phyloP scores from a whole-genome alignment of 2,113 vertebrate species.

The Vulpes ferrilata region DNA sequence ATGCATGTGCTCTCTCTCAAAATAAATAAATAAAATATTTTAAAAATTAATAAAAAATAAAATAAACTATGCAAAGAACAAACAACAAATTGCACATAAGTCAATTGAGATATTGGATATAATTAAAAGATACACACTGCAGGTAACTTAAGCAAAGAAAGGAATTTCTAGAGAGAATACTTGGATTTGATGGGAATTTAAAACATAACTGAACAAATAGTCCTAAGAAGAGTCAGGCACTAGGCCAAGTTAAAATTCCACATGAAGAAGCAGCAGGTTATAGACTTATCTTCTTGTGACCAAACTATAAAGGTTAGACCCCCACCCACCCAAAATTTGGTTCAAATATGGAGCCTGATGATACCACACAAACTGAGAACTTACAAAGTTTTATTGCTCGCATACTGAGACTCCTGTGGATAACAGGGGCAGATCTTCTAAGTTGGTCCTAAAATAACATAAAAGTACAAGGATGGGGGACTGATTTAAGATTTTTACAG shows the following conservation, averaged over 20 bases:
- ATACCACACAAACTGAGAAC: neutral
- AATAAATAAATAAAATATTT: neutral
- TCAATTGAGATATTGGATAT: neutral
- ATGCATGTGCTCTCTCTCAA: neutral
- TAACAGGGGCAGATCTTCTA: neutral
- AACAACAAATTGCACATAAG: neutral
- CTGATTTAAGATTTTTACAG: neutral
- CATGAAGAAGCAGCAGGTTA: neutral
- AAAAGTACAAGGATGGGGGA: neutral
- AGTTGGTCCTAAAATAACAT: neutral
- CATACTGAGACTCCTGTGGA: neutral
- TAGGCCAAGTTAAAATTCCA: neutral
- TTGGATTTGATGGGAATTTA: neutral
- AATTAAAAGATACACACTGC: neutral
- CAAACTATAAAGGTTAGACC: neutral
- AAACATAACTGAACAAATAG: neutral
- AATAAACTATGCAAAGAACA: neutral
- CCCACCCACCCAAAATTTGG: neutral
- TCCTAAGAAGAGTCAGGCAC: neutral
- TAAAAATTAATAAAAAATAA: neutral
- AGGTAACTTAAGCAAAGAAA: neutral
- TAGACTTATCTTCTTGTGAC: neutral
- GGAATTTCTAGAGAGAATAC: neutral
- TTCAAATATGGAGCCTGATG: neutral
- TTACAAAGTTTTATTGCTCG: neutral